These are phyloP conservation scores for Bombus vancouverensis DNA, from an alignment of 1,140 invertebrate species.

Conservation along the genomic window DNA sequence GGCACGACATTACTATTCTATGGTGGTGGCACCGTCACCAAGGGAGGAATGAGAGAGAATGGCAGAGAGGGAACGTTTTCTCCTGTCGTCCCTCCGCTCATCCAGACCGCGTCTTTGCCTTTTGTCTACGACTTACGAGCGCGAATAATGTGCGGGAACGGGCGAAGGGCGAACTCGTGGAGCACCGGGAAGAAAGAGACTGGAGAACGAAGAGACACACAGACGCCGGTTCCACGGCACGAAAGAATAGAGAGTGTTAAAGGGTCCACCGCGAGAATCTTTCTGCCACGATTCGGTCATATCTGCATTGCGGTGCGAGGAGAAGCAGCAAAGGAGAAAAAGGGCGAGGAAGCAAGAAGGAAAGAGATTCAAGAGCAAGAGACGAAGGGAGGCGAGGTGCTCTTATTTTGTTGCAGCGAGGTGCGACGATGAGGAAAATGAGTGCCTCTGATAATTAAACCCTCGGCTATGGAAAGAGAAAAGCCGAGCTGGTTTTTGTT, in stretches of 20 bases:
- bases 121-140: constrained; percentile 44
- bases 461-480: constrained; percentile 50
- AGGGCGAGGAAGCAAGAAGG: neutral
- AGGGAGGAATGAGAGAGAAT: neutral
- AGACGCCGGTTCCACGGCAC: no score
- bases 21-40: neutral
- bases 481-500: constrained; percentile 28
- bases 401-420: constrained; percentile 52
- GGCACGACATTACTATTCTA: constrained; percentile 37
- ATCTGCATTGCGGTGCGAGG: constrained; percentile 39
- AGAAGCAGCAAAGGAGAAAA: neutral
- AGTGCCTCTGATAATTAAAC: constrained; percentile 51
- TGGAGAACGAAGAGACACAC: neutral
- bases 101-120: constrained; percentile 21
- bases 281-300: constrained; percentile 41
- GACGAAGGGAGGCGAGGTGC: neutral
- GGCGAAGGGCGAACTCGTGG: neutral
- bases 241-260: constrained; percentile 39
- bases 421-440: constrained; percentile 53
- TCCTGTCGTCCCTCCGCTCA: neutral
- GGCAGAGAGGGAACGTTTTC: neutral
- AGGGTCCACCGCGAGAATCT: constrained; percentile 37
- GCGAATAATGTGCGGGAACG: constrained; percentile 46
- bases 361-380: neutral
- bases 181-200: neutral